Conservation (phyloP, 2,888 invertebrate species). For the Acronicta aceris region DNA sequence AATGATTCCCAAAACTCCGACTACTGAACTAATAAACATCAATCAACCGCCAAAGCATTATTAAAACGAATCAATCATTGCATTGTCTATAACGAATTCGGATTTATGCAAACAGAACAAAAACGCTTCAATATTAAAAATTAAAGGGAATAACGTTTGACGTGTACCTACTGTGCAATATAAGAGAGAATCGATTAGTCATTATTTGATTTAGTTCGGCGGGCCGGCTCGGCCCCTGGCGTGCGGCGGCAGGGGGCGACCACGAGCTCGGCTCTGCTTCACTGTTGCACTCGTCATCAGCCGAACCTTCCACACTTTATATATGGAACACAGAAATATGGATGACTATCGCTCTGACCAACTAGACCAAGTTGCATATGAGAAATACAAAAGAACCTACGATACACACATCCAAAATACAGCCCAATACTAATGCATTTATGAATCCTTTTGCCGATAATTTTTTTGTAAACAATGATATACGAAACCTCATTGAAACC, state of each 20-base stretch:
- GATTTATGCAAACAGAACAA: conserved; percentile 86
- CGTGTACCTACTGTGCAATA: conserved; percentile 90
- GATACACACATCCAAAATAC: conserved; percentile 6
- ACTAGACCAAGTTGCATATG: conserved; percentile 45
- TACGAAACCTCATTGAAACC: conserved; percentile 54
- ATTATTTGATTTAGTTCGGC: conserved; percentile 89
- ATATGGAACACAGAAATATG: conserved; percentile 75
- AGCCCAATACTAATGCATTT: conserved; percentile 33
- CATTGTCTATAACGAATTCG: conserved; percentile 86
- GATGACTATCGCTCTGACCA: conserved; percentile 58
- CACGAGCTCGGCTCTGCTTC: conserved; percentile 78
- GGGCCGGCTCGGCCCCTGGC: conserved; percentile 80
- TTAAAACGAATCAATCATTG: conserved; percentile 87
- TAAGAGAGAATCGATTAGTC: conserved; percentile 88
- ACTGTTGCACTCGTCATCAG: conserved; percentile 82
- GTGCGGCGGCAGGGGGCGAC: conserved; percentile 83
- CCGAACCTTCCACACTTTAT: conserved; percentile 85
- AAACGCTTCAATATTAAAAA: conserved; percentile 78
- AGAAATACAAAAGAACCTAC: conserved; percentile 7
- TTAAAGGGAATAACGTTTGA: conserved; percentile 87
- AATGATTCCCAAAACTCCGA: conserved; percentile 87
- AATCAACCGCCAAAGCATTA: conserved; percentile 85
- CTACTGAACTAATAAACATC: conserved; percentile 89
- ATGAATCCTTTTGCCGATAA: conserved; percentile 38
- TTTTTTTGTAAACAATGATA: conserved; percentile 58